Conservation (phyloP, 2,888 invertebrate genomes). For the Drosophila picticornis region DNA sequence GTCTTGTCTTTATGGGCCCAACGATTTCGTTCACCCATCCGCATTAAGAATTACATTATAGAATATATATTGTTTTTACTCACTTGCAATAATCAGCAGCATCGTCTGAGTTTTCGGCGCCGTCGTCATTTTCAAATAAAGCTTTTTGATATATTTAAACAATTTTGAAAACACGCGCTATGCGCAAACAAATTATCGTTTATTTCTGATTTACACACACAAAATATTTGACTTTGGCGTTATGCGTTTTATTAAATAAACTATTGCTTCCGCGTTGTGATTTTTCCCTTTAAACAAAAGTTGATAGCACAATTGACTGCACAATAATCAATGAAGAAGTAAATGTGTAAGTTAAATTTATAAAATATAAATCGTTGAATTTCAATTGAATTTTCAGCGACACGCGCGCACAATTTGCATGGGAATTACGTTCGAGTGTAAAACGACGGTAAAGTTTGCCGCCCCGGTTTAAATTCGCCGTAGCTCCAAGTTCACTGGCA, state of each 20-base stretch:
- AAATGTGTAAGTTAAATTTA: constrained; percentile 15
- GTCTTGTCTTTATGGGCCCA: not conserved
- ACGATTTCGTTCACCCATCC: not conserved
- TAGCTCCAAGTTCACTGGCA: constrained; percentile 44
- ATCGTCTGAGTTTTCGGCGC: constrained; percentile 28
- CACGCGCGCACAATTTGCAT: constrained; percentile 16
- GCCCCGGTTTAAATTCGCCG: constrained; percentile 1
- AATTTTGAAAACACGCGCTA: constrained; percentile 9
- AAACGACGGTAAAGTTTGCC: constrained; percentile 10
- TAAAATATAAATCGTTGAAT: constrained; percentile 35
- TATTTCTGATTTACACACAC: constrained; percentile 51
- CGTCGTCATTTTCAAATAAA: constrained; percentile 33
- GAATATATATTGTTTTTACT: constrained; percentile 25
- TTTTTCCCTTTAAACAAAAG: constrained; percentile 44
- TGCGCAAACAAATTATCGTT: constrained; percentile 20
- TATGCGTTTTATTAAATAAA: constrained; percentile 18
- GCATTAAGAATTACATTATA: not conserved
- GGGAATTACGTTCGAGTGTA: constrained; percentile 9
- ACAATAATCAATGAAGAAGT: constrained; percentile 44
- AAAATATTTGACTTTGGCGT: constrained; percentile 31
- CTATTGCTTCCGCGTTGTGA: constrained; percentile 53
- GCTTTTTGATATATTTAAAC: constrained; percentile 16
- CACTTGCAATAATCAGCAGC: constrained; percentile 62
- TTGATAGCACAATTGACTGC: constrained; percentile 47
- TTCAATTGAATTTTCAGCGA: constrained; percentile 36